Evolutionary conservation across 1,140 invertebrate species (phyloP).

Genomic region (Aphis gossypii): DNA sequence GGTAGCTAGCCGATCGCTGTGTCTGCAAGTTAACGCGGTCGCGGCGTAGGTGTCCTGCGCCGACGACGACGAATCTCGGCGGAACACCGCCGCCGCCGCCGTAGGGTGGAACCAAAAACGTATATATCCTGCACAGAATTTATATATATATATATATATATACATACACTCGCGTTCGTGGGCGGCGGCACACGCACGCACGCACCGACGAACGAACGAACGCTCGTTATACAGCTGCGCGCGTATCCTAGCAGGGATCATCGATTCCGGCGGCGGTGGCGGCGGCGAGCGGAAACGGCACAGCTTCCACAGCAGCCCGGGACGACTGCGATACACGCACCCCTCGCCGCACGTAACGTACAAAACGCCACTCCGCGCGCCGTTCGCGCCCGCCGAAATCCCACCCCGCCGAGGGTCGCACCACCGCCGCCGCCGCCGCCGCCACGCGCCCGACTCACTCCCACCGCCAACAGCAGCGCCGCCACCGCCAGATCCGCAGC

Average conservation of each 20-base stretch:
- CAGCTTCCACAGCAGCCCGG: constrained; percentile 34
- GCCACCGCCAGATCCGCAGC: neutral
- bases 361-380: neutral
- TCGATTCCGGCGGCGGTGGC: constrained; percentile 12
- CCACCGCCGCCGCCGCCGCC: neutral
- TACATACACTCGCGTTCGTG: neutral
- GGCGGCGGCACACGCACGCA: neutral
- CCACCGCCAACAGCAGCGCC: neutral
- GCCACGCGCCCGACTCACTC: too few relatives aligned
- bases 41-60: neutral
- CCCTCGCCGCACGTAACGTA: neutral
- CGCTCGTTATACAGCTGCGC: constrained; percentile 15
- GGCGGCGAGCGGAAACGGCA: neutral
- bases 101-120: constrained; percentile 21
- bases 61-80: neutral
- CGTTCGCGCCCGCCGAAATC: neutral
- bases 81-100: neutral
- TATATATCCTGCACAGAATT: neutral
- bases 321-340: neutral
- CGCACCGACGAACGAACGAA: neutral
- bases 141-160: neutral
- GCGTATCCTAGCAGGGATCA: constrained; percentile 41
- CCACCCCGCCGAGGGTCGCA: neutral
- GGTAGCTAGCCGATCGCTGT: neutral
- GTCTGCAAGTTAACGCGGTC: neutral